phyloP scores from a whole-genome alignment of 2,888 invertebrate species.

The Himalopsyche kuldschensis region DNA sequence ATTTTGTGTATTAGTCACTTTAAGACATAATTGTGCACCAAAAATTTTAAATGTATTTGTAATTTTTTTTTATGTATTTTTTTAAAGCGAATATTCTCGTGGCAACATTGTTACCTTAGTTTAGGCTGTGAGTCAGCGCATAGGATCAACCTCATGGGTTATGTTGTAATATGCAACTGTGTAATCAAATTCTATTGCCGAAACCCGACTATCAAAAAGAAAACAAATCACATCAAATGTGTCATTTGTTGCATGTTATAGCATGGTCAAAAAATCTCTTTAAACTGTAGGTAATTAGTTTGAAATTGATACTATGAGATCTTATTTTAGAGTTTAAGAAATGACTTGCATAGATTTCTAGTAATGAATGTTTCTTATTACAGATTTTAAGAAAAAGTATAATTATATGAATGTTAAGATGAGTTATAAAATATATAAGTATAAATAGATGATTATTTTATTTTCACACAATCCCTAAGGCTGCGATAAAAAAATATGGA shows the following conservation, averaged over 20 bases:
- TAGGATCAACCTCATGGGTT: constrained; percentile 25
- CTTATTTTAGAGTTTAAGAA: constrained; percentile 34
- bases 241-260: constrained; percentile 27
- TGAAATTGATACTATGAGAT: constrained; percentile 32
- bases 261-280: constrained; percentile 30
- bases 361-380: constrained; percentile 35
- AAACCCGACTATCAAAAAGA: constrained; percentile 19
- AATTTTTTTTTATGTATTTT: not conserved
- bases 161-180: constrained; percentile 29
- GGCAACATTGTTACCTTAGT: constrained; percentile 48
- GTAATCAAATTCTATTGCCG: constrained; percentile 2
- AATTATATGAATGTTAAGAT: constrained; percentile 34
- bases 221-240: constrained; percentile 14
- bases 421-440: constrained; percentile 35
- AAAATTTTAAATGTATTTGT: constrained; percentile 1
- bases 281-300: constrained; percentile 30
- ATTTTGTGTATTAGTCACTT: not conserved
- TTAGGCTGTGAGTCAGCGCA: constrained; percentile 57
- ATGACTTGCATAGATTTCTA: constrained; percentile 33
- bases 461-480: not conserved
- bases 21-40: constrained; percentile 26
- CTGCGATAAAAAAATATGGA: not conserved
- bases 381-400: constrained; percentile 32
- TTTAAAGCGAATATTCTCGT: not conserved
- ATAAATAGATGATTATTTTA: constrained; percentile 2